Percentiles rank a stretch among this genome's conserved stretches.
Conservation (phyloP, 1,140 invertebrate species). For the Zaprionus vittiger region DNA sequence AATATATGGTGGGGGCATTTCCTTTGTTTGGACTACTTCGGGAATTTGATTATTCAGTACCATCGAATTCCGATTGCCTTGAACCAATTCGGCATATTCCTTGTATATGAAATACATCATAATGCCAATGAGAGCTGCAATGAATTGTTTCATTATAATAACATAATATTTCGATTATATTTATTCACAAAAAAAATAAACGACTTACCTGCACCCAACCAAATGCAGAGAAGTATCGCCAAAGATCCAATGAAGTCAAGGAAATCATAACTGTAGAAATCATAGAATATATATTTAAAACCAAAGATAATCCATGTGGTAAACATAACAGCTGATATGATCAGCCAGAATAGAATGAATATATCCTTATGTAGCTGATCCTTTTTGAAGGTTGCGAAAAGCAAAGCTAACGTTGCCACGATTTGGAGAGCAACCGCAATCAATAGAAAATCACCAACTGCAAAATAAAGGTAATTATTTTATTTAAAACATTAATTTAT, state of each 20-base stretch:
- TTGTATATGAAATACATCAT: not conserved
- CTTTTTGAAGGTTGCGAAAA: conserved; percentile 38
- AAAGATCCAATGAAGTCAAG: not conserved
- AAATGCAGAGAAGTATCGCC: not conserved
- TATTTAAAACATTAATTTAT: not conserved
- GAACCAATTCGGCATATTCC: not conserved
- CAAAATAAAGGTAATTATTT: not conserved
- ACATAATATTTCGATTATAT: not conserved
- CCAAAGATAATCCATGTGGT: not conserved
- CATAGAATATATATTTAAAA: not conserved
- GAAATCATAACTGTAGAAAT: conserved; percentile 1
- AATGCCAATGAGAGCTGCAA: not conserved
- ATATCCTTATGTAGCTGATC: conserved; percentile 27
- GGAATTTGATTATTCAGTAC: not conserved
- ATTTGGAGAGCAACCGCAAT: conserved; percentile 10
- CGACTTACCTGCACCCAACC: conserved; percentile 13
- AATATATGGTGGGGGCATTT: conserved; percentile 10
- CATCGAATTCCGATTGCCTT: not conserved
- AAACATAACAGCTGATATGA: not conserved
- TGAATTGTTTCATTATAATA: not conserved
- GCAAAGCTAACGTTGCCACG: conserved; percentile 19
- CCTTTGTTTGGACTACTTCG: conserved; percentile 10
- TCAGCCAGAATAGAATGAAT: conserved; percentile 40
- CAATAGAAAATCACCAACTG: not conserved
- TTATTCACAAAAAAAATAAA: not conserved